Base-by-base conservation (phyloP, 2,113 vertebrate species). In the Bungarus multicinctus region DNA sequence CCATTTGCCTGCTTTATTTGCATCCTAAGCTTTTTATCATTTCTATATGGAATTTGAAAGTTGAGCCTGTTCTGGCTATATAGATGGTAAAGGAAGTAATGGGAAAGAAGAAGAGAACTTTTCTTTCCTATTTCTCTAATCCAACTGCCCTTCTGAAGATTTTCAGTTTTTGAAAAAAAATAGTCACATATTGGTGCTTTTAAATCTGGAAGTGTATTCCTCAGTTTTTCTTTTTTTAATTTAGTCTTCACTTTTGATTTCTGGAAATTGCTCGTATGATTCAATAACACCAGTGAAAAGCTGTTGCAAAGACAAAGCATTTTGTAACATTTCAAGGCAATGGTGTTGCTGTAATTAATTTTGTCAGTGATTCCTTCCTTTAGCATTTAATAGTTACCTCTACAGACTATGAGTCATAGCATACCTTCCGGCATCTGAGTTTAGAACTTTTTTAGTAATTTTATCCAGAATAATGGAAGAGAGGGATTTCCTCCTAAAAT, bases 391-490 rank as follows among this genome's bases (percentile, higher is more conserved):
- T 93, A 95, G 93, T 95, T 94, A 93, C 89, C 87, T 90, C 93
- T 95, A 81, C 89, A 90, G 22, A 95, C 94, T 96, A 93, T 97
- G 96, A 97, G 95, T 97, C 96, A 97, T 0, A 94, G 30, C 92
- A 91, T 95, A 94, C 45, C 45, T 91, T 94, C 94, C 94, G 87
- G 94, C 95, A 96, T 95, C 93, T 96, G 89, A 88, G 50, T 92
- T 94, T 87, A 20, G 45, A 90, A 92, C 81, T 27, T 93, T 93
- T 86, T 91, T 92, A 91, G 85, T 9, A 90, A 60, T 53, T 55
- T 10, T 90, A 45, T 45, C 45, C 74, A 52, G 88, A 85, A 89
- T 58, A 85, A 89, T 57, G 43, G 52, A 34, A 20, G 69, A 30
- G 45, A 60, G 74, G 45, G 74, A 39, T 94, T 96, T 93, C 91